A percentile compares a stretch with the other conserved stretches of the same genome.
phyloP scores from a whole-genome alignment of 1,140 invertebrate species.

The Hesperophylax magnus region DNA sequence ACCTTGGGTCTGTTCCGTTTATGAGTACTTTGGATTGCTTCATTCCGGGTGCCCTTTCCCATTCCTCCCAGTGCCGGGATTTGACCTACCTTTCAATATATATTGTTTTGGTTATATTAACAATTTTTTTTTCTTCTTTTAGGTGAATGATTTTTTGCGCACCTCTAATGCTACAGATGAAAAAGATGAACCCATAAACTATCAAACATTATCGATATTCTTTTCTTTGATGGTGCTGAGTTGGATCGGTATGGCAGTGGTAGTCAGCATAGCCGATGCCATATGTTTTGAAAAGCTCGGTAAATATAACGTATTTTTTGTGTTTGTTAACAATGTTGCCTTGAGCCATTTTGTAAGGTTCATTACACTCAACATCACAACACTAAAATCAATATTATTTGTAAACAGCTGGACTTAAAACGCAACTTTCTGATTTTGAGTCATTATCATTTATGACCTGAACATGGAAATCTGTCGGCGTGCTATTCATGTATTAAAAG shows the following conservation, averaged over 20 bases:
- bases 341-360: background rate
- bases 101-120: background rate
- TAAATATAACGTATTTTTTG: slow-evolving; percentile 60
- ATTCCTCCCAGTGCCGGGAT: too few species aligned
- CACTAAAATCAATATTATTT: too few species aligned
- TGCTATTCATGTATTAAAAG: too few species aligned
- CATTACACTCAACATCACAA: too few species aligned
- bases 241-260: slow-evolving; percentile 87
- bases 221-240: slow-evolving; percentile 78
- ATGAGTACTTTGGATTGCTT: too few species aligned
- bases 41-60: too few species aligned
- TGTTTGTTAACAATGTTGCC: background rate
- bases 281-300: slow-evolving; percentile 86
- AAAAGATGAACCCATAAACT: background rate
- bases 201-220: slow-evolving; percentile 80
- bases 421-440: too few species aligned
- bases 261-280: slow-evolving; percentile 85
- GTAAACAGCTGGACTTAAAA: too few species aligned
- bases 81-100: too few species aligned
- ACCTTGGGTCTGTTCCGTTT: too few species aligned
- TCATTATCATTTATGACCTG: too few species aligned
- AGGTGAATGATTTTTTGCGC: slow-evolving; percentile 43
- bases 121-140: slow-evolving; percentile 4
- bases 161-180: background rate
- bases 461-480: too few species aligned